These are phyloP conservation scores for Nicator chloris DNA, from an alignment of 2,113 vertebrate genomes.

Conservation along the genomic window DNA sequence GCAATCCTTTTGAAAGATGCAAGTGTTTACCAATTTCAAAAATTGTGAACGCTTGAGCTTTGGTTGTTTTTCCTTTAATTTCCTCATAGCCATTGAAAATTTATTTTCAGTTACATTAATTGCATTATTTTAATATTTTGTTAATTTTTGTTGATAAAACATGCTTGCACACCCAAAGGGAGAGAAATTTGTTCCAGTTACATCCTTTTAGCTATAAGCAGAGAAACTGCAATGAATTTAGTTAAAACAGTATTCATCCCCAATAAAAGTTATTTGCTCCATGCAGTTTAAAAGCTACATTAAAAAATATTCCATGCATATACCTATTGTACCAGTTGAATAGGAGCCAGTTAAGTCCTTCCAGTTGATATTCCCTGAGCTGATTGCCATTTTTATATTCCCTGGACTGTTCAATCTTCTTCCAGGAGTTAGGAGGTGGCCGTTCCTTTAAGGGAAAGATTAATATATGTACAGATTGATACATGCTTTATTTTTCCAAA, in stretches of 20 bases:
- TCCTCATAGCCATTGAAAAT: neutral
- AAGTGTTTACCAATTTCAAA: neutral
- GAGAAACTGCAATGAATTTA: neutral
- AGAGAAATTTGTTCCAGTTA: neutral
- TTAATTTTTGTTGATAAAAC: neutral
- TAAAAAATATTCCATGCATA: conserved; percentile 6
- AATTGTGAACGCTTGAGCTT: neutral
- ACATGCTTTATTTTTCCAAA: neutral
- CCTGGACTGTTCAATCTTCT: conserved; percentile 94
- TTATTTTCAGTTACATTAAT: neutral
- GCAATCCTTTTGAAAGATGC: neutral
- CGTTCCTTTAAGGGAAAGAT: conserved; percentile 81
- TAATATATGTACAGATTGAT: neutral
- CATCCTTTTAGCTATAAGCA: neutral
- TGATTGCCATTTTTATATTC: conserved; percentile 95
- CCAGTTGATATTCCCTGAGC: conserved; percentile 99
- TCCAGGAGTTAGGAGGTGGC: conserved; percentile 93
- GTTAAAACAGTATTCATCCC: neutral
- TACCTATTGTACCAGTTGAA: conserved; percentile 99
- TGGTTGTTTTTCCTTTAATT: neutral
- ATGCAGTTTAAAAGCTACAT: neutral
- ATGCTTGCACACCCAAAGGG: neutral
- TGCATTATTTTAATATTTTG: neutral
- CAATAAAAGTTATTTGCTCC: neutral
- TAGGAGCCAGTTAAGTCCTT: conserved; percentile 98